Conservation (phyloP, 2,113 vertebrate species). For the Hepsetus odoe region DNA sequence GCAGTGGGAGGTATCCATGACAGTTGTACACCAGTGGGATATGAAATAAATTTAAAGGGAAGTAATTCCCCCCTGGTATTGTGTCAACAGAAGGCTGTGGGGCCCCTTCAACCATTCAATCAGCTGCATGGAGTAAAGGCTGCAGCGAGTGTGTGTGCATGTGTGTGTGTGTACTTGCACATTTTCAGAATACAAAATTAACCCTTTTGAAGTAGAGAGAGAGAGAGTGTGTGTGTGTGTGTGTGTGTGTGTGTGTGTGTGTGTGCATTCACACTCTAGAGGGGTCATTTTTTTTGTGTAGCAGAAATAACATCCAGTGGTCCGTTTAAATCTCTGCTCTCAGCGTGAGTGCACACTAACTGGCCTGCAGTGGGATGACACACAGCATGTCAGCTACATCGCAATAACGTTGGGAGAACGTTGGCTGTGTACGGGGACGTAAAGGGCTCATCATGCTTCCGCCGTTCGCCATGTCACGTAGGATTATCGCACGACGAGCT, state of each 20-base stretch:
- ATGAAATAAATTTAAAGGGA: constrained; percentile 54
- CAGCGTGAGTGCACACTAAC: constrained; percentile 54
- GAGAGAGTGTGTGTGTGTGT: constrained; percentile 1
- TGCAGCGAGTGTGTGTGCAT: constrained; percentile 16
- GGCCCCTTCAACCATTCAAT: constrained; percentile 47
- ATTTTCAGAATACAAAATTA: too few relatives aligned
- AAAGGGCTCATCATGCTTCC: constrained; percentile 49
- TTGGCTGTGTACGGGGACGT: too few relatives aligned
- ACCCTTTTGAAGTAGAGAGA: too few relatives aligned
- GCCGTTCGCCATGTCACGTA: constrained; percentile 49
- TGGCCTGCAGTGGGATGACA: constrained; percentile 50
- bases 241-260: constrained; percentile 31
- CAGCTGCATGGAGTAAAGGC: constrained; percentile 33
- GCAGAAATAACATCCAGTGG: constrained; percentile 55
- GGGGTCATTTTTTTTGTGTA: constrained; percentile 54
- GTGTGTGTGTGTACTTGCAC: constrained; percentile 11
- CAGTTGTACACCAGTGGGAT: constrained; percentile 52
- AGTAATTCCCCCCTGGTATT: constrained; percentile 50
- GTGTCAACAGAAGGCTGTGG: constrained; percentile 48
- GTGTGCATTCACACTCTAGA: constrained; percentile 43
- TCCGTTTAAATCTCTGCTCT: constrained; percentile 51
- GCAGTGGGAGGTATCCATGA: constrained; percentile 42
- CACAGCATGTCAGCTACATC: constrained; percentile 37
- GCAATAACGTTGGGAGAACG: constrained; percentile 28
- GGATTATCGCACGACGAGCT: constrained; percentile 48